phyloP scores from a whole-genome alignment of 2,888 invertebrate genomes.

The Nemoura dubitans region DNA sequence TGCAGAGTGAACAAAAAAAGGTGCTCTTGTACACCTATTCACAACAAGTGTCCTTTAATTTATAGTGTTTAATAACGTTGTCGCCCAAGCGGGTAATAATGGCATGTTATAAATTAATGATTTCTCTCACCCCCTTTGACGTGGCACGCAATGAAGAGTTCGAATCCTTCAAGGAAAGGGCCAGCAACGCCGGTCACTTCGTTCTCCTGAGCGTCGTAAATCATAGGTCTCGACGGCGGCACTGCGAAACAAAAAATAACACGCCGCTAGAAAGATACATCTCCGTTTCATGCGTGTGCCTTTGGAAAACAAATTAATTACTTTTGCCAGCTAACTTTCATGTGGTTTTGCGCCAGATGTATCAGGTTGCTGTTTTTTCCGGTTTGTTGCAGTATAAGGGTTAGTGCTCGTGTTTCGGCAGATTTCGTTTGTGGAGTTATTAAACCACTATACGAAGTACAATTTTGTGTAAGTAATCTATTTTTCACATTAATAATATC shows the following conservation, averaged over 20 bases:
- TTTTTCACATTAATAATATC: not conserved
- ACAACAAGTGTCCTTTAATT: conserved; percentile 5
- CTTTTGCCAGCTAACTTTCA: conserved; percentile 20
- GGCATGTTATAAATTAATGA: conserved; percentile 12
- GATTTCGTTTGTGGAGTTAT: not conserved
- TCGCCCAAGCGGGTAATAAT: not conserved
- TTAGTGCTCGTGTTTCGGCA: not conserved
- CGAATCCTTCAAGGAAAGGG: conserved; percentile 87
- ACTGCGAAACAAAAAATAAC: conserved; percentile 65
- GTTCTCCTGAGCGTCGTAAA: conserved; percentile 84
- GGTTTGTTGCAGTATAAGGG: too few relatives aligned
- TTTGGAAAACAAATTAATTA: conserved; percentile 28
- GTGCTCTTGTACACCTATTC: not conserved
- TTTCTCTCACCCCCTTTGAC: conserved; percentile 74
- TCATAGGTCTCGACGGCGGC: conserved; percentile 80
- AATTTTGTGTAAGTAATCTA: not conserved
- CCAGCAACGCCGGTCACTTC: conserved; percentile 82
- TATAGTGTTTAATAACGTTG: conserved; percentile 7
- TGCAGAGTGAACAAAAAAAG: not conserved
- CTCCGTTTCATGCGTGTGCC: conserved; percentile 12
- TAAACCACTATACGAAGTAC: not conserved
- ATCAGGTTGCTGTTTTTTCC: not conserved
- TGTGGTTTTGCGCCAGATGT: not conserved
- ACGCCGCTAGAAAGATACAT: not conserved
- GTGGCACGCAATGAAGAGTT: conserved; percentile 84